Evolutionary conservation across 2,113 vertebrate species (phyloP).

Genomic region (rat (Rattus norvegicus)): DNA sequence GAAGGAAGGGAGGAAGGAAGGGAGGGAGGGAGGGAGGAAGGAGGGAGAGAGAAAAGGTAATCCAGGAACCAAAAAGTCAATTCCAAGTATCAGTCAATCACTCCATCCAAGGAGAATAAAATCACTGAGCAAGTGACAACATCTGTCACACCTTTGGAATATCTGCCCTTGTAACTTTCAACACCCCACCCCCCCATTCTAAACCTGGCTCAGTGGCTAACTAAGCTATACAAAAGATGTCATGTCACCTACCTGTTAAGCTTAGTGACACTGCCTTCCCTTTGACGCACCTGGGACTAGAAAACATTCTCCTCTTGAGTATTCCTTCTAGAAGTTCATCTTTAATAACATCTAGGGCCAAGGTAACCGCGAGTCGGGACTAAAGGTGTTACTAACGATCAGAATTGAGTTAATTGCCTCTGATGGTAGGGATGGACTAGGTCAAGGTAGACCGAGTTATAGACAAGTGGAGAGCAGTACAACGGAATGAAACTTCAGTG

Average conservation of each 20-base stretch:
- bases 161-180: conserved; percentile 35
- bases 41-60: not conserved
- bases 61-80: not conserved
- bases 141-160: conserved; percentile 35
- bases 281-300: not conserved
- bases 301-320: not conserved
- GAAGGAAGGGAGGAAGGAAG: too few relatives aligned
- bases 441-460: not conserved
- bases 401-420: conserved; percentile 3
- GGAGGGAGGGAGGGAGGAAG: too few relatives aligned
- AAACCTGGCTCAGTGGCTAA: not conserved
- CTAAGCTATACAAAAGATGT: not conserved
- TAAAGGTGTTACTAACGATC: not conserved
- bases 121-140: not conserved
- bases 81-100: not conserved
- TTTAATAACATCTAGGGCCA: not conserved
- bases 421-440: conserved; percentile 2
- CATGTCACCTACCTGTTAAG: not conserved
- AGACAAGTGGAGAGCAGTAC: not conserved
- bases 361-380: conserved; percentile 11
- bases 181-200: not conserved
- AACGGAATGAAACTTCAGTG: not conserved
- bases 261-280: not conserved
- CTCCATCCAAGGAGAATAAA: conserved; percentile 20
- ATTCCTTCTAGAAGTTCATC: not conserved